Percentiles rank a stretch among this genome's conserved stretches.
Evolutionary conservation across 1,140 invertebrate species (phyloP).

Genomic region (Euborellia annulipes): DNA sequence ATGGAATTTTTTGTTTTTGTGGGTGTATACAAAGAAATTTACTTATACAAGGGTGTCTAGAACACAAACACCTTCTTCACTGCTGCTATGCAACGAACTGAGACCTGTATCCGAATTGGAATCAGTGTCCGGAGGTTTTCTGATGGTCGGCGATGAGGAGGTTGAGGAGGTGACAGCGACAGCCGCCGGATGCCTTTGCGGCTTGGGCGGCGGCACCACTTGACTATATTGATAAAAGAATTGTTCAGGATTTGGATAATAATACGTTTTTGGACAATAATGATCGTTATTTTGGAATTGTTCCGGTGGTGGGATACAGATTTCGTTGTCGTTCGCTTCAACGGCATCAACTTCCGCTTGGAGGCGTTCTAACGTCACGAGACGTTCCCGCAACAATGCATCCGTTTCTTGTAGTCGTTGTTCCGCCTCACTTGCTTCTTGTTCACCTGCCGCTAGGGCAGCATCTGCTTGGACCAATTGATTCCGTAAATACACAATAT

Average conservation of each 20-base stretch:
- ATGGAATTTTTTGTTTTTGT: too few species aligned
- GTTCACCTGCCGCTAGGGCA: conserved; percentile 31
- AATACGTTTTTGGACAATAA: too few species aligned
- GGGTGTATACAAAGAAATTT: too few species aligned
- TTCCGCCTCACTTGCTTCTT: conserved; percentile 26
- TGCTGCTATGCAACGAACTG: conserved; percentile 35
- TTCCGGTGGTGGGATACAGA: too few species aligned
- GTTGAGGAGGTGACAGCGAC: not conserved
- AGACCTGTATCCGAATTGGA: conserved; percentile 40
- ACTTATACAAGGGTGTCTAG: conserved; percentile 33
- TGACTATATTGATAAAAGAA: not conserved
- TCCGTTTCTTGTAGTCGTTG: conserved; percentile 37
- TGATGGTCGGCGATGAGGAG: not conserved
- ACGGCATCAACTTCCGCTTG: conserved; percentile 43
- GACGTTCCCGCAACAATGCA: conserved; percentile 40
- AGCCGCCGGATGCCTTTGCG: not conserved
- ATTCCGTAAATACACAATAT: conserved; percentile 14
- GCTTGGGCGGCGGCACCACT: not conserved
- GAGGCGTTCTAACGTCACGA: conserved; percentile 41
- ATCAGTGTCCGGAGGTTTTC: conserved; percentile 26
- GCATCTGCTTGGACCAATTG: conserved; percentile 11
- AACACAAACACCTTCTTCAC: conserved; percentile 27
- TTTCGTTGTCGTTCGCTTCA: conserved; percentile 33
- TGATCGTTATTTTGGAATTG: too few species aligned
- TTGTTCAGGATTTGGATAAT: too few species aligned